phyloP scores from a whole-genome alignment of 2,797 vertebrate genomes.

The Microctenopoma lineatum region DNA sequence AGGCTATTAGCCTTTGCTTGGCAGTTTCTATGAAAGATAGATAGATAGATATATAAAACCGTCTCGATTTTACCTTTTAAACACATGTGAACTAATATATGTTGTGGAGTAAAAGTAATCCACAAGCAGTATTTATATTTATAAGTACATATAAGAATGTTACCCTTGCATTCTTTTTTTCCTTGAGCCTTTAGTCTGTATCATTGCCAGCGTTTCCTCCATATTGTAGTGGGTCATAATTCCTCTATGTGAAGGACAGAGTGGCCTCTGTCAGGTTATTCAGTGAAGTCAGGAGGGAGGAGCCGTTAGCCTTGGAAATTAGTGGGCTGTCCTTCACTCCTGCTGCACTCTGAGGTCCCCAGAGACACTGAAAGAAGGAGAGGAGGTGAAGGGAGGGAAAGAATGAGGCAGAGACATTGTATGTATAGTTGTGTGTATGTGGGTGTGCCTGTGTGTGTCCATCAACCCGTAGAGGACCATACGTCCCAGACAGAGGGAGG shows the following conservation, averaged over 20 bases:
- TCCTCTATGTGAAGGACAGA: conserved; percentile 62
- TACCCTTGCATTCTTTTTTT: conserved; percentile 9
- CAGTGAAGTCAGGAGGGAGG: conserved; percentile 69
- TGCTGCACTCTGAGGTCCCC: conserved; percentile 69
- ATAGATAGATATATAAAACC: too few relatives aligned
- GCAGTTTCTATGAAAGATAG: too few relatives aligned
- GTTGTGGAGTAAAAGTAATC: neutral
- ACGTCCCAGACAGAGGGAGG: conserved; percentile 72
- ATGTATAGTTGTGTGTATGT: conserved; percentile 28
- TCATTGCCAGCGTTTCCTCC: neutral
- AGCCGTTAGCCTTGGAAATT: conserved; percentile 71
- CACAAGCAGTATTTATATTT: conserved; percentile 37
- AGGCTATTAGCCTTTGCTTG: too few relatives aligned
- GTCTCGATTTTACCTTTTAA: too few relatives aligned
- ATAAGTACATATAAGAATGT: conserved; percentile 38
- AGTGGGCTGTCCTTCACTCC: conserved; percentile 75
- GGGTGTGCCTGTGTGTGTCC: conserved; percentile 37
- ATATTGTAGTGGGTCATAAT: conserved; percentile 30
- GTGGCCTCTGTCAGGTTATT: conserved; percentile 60
- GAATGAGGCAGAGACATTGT: conserved; percentile 37
- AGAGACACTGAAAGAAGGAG: conserved; percentile 51
- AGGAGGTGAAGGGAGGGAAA: conserved; percentile 28
- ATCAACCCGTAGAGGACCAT: conserved; percentile 65
- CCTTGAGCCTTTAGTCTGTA: neutral
- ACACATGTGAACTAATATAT: neutral